phyloP scores from a whole-genome alignment of 2,888 invertebrate species.

The Prosopocoilus inquinatus region DNA sequence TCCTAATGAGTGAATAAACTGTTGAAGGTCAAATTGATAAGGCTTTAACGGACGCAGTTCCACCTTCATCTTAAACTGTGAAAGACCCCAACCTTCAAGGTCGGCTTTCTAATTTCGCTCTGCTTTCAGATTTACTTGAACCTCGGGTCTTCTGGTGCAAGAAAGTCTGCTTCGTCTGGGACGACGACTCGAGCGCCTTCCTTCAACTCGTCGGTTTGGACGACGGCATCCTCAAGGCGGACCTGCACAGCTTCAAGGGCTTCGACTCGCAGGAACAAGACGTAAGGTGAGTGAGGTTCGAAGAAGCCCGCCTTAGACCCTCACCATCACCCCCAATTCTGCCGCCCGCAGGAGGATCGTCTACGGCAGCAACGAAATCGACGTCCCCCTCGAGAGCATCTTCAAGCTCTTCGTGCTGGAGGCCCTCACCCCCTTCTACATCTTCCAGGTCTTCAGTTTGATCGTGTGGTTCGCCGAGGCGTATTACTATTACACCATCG shows the following conservation, averaged over 20 bases:
- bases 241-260: constrained; percentile 63
- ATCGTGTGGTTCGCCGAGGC: constrained; percentile 84
- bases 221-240: constrained; percentile 60
- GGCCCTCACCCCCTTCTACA: constrained; percentile 92
- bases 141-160: constrained; percentile 72
- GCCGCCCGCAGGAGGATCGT: constrained; percentile 68
- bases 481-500: constrained; percentile 85
- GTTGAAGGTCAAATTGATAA: too few relatives aligned
- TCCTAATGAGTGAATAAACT: too few relatives aligned
- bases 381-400: constrained; percentile 74
- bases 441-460: constrained; percentile 91
- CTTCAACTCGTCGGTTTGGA: constrained; percentile 73
- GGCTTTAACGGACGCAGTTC: not conserved
- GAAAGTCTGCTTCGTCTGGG: constrained; percentile 83
- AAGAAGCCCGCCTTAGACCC: not conserved
- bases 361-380: constrained; percentile 82
- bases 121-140: constrained; percentile 4
- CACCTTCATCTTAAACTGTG: not conserved
- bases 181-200: constrained; percentile 65
- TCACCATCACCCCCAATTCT: not conserved
- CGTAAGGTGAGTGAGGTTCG: constrained; percentile 60
- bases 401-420: constrained; percentile 73
- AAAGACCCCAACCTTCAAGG: not conserved
- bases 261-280: constrained; percentile 55
- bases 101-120: not conserved